These are phyloP conservation scores for Conomelus anceps DNA, from an alignment of 2,888 invertebrate species.

Conservation along the genomic window DNA sequence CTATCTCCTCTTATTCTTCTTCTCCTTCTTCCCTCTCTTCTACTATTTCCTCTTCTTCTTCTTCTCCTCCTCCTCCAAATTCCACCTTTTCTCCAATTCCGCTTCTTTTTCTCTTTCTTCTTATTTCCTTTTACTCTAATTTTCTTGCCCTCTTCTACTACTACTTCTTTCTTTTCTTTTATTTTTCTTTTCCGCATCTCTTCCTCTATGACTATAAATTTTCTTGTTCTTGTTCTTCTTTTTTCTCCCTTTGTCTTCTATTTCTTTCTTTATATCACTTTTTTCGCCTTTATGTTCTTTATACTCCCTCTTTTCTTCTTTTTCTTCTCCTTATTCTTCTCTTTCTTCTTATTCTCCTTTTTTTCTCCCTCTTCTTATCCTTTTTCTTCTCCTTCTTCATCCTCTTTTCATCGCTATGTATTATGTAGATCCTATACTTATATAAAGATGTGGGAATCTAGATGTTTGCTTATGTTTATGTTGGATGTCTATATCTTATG, in stretches of 20 bases:
- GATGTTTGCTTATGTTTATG: too few relatives aligned
- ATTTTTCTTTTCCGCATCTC: too few relatives aligned
- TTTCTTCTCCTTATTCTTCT: not conserved
- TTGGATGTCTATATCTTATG: too few relatives aligned
- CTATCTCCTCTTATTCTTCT: not conserved
- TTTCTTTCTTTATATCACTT: not conserved
- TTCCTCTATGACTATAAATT: too few relatives aligned
- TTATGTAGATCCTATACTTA: too few relatives aligned
- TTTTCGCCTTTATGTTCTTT: not conserved
- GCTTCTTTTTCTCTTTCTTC: too few relatives aligned
- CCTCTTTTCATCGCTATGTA: not conserved
- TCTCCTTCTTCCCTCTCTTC: not conserved
- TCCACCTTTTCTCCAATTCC: too few relatives aligned
- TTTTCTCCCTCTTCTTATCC: not conserved
- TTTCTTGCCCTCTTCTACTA: not conserved
- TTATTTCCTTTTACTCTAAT: not conserved
- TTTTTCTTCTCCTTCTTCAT: not conserved
- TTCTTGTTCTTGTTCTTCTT: not conserved
- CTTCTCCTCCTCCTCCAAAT: too few relatives aligned
- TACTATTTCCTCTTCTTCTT: too few relatives aligned
- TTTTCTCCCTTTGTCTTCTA: not conserved
- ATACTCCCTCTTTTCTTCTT: not conserved
- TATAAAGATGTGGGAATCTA: too few relatives aligned
- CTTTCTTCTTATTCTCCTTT: not conserved
- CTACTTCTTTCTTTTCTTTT: too few relatives aligned